phyloP scores from a whole-genome alignment of 2,888 invertebrate species.

The Synanthedon tipuliformis region DNA sequence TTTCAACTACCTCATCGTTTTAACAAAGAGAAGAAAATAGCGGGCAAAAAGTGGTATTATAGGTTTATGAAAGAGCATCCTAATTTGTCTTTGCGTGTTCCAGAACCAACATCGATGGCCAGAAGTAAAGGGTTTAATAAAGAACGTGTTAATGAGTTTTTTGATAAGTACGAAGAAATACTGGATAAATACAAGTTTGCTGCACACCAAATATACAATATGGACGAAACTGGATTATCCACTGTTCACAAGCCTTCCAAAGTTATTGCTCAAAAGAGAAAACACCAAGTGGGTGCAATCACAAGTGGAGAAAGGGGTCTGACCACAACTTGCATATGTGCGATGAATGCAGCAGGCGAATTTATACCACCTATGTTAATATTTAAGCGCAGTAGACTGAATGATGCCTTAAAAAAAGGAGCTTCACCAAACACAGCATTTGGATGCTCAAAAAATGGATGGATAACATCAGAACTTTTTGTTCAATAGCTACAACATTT shows the following conservation, averaged over 20 bases:
- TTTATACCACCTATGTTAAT: too few relatives aligned
- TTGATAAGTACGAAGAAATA: conserved; percentile 8
- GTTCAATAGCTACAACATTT: too few relatives aligned
- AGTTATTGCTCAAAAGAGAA: conserved; percentile 8
- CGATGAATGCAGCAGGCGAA: too few relatives aligned
- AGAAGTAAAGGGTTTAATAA: conserved; percentile 8
- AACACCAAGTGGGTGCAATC: conserved; percentile 3
- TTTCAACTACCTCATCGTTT: conserved; percentile 7
- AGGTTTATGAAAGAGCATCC: conserved; percentile 11
- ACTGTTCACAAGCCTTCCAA: conserved; percentile 10
- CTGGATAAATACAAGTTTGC: conserved; percentile 9
- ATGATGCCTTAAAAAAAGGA: too few relatives aligned
- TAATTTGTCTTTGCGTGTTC: conserved; percentile 7
- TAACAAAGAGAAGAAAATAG: conserved; percentile 7
- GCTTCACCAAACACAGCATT: too few relatives aligned
- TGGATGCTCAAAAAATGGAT: too few relatives aligned
- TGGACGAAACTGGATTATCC: conserved; percentile 9
- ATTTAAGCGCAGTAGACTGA: too few relatives aligned
- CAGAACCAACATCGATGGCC: conserved; percentile 8
- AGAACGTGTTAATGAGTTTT: conserved; percentile 8
- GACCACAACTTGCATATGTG: too few relatives aligned
- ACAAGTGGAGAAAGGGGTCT: too few relatives aligned
- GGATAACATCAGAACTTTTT: too few relatives aligned
- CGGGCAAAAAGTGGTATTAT: conserved; percentile 8
- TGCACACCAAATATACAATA: conserved; percentile 11